Evolutionary conservation across 2,797 vertebrate genomes (phyloP), one percentile per base, ranked within the genome.

Genomic region (Molothrus ater): DNA sequence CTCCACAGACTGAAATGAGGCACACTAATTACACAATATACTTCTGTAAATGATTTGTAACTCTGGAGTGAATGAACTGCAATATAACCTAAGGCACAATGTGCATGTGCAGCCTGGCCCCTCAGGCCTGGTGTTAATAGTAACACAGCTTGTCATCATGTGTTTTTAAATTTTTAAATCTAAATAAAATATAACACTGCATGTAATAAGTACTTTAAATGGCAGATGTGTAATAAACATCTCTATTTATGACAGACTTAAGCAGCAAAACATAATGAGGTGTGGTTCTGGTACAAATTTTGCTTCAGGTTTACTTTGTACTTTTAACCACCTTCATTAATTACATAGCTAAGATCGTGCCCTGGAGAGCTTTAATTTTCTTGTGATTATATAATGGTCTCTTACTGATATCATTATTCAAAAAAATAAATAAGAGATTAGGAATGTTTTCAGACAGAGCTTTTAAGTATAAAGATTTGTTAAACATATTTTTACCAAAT

Each of bases 321-420:
- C 95, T 97, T 96, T 96, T 86, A 97, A 96, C 80, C 90, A 96
- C 25, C 19, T 51, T 92, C 84, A 96, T 95, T 97, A 97, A 97
- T 97, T 97, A 96, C 75, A 95, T 74, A 96, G 95, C 96, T 92
- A 97, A 90, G 93, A 97, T 96, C 92, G 88, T 92, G 92, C 92
- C 96, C 96, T 81, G 91, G 91, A 93, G 96, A 97, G 90, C 95
- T 96, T 94, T 94, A 90, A 97, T 97, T 97, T 98, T 96, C 96
- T 96, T 82, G 86, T 96, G 97, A 97, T 98, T 97, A 91, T 97
- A 97, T 97, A 97, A 97, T 94, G 92, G 90, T 95, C 86, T 93
- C 95, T 93, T 96, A 96, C 88, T 96, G 96, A 96, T 94, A 96
- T 91, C 76, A 97, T 96, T 97, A 94, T 86, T 81, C 0, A 63